Percentiles rank a stretch among this genome's conserved stretches.
Evolutionary conservation across 2,113 vertebrate species (phyloP).

Genomic region (Cathartes aura): DNA sequence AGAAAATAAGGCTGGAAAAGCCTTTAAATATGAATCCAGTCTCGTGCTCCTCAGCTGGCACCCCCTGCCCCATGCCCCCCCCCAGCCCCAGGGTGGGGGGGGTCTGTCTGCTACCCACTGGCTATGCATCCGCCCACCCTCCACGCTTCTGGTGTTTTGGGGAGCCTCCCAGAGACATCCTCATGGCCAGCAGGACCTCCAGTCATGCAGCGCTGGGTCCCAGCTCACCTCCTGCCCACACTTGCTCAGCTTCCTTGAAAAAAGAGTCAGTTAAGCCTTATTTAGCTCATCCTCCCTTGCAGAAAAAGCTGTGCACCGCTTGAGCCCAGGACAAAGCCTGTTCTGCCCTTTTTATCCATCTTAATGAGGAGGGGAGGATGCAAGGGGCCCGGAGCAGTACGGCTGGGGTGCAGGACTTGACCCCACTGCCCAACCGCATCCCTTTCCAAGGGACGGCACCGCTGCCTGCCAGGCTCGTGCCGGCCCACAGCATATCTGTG

Average conservation of each 20-base stretch:
- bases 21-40: background rate
- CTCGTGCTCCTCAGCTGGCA: background rate
- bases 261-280: background rate
- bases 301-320: background rate
- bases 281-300: background rate
- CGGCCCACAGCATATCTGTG: accelerated
- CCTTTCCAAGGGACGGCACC: background rate
- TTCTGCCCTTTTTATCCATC: background rate
- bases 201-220: background rate
- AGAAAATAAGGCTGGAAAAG: background rate
- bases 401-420: background rate
- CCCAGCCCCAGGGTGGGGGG: too few relatives aligned
- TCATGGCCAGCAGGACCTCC: background rate
- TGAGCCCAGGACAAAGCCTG: background rate
- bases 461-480: background rate
- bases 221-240: background rate
- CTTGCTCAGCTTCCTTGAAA: background rate
- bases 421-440: background rate
- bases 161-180: background rate
- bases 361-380: background rate
- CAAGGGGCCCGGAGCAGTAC: background rate
- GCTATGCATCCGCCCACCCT: accelerated
- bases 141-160: accelerated
- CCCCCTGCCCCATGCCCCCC: accelerated
- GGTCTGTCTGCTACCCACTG: background rate